Evolutionary conservation across 2,797 vertebrate genomes (phyloP).

Genomic region (Taeniopygia guttata): DNA sequence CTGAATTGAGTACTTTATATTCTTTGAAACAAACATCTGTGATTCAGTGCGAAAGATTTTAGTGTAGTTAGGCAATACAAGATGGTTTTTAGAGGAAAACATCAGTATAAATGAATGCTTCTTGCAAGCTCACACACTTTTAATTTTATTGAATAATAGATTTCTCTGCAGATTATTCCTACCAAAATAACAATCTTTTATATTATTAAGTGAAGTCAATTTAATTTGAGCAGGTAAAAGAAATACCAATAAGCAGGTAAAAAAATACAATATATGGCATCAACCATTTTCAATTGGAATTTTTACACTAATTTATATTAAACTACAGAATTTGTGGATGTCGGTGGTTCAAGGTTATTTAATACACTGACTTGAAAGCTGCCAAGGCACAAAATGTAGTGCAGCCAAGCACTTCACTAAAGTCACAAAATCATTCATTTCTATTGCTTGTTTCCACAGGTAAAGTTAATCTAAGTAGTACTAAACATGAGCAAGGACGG

Average conservation of each 20-base stretch:
- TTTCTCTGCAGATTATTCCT: not conserved
- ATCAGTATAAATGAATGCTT: not conserved
- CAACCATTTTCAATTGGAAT: not conserved
- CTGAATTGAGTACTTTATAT: slow-evolving; percentile 37
- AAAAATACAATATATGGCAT: not conserved
- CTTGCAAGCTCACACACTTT: not conserved
- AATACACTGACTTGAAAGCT: not conserved
- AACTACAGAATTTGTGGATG: not conserved
- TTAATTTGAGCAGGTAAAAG: not conserved
- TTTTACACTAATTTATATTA: not conserved
- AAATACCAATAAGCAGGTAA: no score
- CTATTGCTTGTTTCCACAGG: not conserved
- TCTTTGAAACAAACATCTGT: slow-evolving; percentile 57
- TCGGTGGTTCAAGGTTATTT: not conserved
- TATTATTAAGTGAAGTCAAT: not conserved
- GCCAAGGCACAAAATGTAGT: not conserved
- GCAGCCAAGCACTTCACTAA: not conserved
- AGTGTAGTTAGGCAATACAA: slow-evolving; percentile 3
- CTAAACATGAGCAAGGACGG: not conserved
- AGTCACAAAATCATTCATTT: not conserved
- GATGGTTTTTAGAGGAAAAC: not conserved
- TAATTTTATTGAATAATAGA: not conserved
- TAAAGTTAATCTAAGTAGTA: not conserved
- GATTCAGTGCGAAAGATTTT: slow-evolving; percentile 41
- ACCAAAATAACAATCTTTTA: not conserved